Percentiles rank a stretch among this genome's conserved stretches.
These are phyloP conservation scores for Alethe diademata DNA, from an alignment of 2,113 vertebrate genomes.

Conservation along the genomic window DNA sequence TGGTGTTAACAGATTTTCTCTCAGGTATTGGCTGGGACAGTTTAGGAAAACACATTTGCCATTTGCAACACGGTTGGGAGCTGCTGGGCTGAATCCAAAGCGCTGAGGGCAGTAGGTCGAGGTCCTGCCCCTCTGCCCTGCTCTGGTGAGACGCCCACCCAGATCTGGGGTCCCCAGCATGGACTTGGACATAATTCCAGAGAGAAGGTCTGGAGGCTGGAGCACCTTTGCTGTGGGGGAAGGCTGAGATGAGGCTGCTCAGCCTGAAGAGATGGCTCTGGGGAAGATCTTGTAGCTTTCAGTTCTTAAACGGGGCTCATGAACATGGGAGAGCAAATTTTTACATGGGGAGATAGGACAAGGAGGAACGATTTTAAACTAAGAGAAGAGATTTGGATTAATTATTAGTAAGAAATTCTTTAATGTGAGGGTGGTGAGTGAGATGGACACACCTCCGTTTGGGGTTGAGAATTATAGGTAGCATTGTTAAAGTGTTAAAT, in stretches of 20 bases:
- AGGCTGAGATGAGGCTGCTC: not conserved
- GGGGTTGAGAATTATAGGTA: too few relatives aligned
- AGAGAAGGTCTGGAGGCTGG: not conserved
- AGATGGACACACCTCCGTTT: too few relatives aligned
- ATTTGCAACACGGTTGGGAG: not conserved
- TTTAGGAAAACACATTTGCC: not conserved
- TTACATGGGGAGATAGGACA: not conserved
- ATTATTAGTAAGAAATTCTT: not conserved
- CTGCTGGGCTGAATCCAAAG: not conserved
- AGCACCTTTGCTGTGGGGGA: not conserved
- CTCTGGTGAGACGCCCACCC: not conserved
- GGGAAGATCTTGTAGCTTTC: not conserved
- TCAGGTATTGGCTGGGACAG: too few relatives aligned
- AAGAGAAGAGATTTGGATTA: not conserved
- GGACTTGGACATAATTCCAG: rapidly evolving
- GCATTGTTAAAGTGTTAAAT: too few relatives aligned
- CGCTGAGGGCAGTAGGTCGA: not conserved
- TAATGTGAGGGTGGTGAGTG: too few relatives aligned
- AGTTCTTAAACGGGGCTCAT: not conserved
- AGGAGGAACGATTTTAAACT: not conserved
- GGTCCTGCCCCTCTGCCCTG: not conserved
- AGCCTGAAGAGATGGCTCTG: not conserved
- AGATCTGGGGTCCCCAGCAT: not conserved
- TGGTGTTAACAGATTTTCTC: not conserved
- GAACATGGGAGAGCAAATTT: not conserved